Percentiles rank a stretch among this genome's conserved stretches.
phyloP scores from a whole-genome alignment of 1,140 invertebrate species.

The Ceratitis capitata region DNA sequence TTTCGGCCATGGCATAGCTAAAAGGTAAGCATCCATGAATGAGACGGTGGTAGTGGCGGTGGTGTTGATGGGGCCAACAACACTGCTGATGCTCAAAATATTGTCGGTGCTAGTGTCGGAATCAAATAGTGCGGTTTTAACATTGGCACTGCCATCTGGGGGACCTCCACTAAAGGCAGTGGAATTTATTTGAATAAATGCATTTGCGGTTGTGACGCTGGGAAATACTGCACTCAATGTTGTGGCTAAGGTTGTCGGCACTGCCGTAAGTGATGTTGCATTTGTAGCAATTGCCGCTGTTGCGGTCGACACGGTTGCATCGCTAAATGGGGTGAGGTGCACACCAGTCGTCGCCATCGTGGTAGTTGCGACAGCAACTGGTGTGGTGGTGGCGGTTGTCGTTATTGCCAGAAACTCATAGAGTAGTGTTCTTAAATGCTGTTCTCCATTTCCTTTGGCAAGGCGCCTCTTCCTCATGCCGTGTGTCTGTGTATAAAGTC shows the following conservation, averaged over 20 bases:
- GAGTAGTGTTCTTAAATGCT: neutral
- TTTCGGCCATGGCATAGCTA: constrained; percentile 44
- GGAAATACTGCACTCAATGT: neutral
- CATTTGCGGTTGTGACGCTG: neutral
- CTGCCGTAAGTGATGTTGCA: neutral
- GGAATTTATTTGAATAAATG: constrained; percentile 7
- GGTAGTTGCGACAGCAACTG: neutral
- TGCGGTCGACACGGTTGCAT: neutral
- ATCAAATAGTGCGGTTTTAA: too few relatives aligned
- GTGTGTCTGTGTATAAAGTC: too few relatives aligned
- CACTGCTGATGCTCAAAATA: neutral
- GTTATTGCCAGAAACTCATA: constrained; percentile 13
- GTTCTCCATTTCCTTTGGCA: neutral
- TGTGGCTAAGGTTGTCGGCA: neutral
- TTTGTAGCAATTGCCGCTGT: neutral
- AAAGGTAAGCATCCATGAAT: constrained; percentile 40
- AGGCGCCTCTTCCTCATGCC: neutral
- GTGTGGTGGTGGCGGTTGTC: neutral
- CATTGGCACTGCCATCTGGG: neutral
- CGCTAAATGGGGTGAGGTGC: neutral
- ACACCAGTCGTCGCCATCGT: neutral
- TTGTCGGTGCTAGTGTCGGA: neutral
- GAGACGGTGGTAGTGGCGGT: neutral
- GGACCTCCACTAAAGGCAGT: neutral
- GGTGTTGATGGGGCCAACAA: neutral